phyloP scores from a whole-genome alignment of 1,140 invertebrate species.

The Polypedilum vanderplanki region DNA sequence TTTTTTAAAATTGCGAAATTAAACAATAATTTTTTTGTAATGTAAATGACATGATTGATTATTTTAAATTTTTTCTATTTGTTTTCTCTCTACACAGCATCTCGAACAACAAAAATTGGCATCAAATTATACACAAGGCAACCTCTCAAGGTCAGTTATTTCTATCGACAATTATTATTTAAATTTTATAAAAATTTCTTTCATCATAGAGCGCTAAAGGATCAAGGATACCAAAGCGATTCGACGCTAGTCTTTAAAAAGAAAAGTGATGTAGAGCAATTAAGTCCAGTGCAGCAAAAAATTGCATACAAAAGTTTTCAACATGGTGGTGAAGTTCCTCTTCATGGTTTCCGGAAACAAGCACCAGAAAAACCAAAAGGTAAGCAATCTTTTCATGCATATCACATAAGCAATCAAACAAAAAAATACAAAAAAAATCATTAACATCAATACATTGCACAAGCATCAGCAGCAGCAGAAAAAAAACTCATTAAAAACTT shows the following conservation, averaged over 20 bases:
- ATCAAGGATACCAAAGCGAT: constrained; percentile 84
- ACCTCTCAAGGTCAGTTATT: constrained; percentile 40
- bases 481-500: too few species aligned
- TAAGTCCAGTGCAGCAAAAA: constrained; percentile 71
- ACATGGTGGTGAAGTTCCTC: constrained; percentile 83
- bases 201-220: constrained; percentile 65
- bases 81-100: constrained; percentile 46
- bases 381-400: constrained; percentile 45
- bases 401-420: not conserved
- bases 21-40: not conserved
- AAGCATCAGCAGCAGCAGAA: too few species aligned
- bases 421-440: not conserved
- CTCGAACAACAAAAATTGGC: constrained; percentile 54
- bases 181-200: not conserved
- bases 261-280: constrained; percentile 56
- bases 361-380: constrained; percentile 80
- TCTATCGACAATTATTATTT: not conserved
- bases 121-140: constrained; percentile 45
- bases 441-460: constrained; percentile 23
- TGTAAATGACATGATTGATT: too few species aligned
- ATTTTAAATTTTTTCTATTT: constrained; percentile 36
- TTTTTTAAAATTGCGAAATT: not conserved
- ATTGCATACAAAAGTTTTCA: constrained; percentile 78
- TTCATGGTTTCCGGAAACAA: constrained; percentile 78
- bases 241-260: constrained; percentile 77